Conservation (phyloP, 2,797 vertebrate species). For the Meriones psammophilus region DNA sequence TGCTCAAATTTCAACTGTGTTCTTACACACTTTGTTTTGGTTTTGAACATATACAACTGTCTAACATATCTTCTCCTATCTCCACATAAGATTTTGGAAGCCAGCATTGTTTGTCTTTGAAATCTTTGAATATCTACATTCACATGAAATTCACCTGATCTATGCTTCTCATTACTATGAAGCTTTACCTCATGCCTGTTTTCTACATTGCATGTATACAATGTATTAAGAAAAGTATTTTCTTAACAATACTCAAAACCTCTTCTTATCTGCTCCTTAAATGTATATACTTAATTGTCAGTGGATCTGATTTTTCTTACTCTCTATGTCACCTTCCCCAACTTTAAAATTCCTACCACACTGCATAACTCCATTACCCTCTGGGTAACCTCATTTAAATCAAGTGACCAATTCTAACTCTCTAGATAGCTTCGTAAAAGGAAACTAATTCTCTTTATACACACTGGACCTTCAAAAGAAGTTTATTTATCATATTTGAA, state of each 20-base stretch:
- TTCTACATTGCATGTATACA: background rate
- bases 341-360: background rate
- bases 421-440: conserved; percentile 34
- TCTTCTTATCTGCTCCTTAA: background rate
- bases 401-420: conserved; percentile 27
- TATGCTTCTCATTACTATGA: background rate
- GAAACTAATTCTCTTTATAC: background rate
- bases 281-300: background rate
- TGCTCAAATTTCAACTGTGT: background rate
- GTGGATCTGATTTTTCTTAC: background rate
- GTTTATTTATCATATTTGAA: conserved; percentile 44
- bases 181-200: background rate
- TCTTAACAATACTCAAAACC: background rate
- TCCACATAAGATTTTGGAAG: background rate
- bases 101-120: background rate
- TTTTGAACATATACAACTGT: background rate
- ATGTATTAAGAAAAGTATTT: conserved; percentile 20
- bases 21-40: background rate
- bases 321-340: background rate
- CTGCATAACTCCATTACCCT: background rate
- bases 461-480: background rate
- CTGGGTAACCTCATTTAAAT: conserved; percentile 37
- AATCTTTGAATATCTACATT: background rate
- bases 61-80: background rate
- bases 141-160: background rate